Conservation (phyloP, 2,113 vertebrate species). For the Pandion haliaetus region DNA sequence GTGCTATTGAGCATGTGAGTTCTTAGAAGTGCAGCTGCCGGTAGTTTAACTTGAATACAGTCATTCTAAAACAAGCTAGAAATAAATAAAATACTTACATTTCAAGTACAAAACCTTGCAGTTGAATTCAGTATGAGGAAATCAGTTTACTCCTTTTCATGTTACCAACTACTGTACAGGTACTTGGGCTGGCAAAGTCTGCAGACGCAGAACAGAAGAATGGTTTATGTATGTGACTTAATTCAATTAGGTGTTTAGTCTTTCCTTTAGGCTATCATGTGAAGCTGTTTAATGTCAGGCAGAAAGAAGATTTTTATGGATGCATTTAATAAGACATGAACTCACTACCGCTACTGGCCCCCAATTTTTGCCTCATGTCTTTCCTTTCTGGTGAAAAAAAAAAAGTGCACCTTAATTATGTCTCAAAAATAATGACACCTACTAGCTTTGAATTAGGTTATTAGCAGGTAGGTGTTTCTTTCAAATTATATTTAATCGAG, state of each 20-base stretch:
- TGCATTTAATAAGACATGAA: not conserved
- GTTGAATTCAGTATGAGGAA: constrained; percentile 49
- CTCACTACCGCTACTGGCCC: not conserved
- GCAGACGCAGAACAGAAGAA: constrained; percentile 22
- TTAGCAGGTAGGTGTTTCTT: not conserved
- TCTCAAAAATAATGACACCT: not conserved
- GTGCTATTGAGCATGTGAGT: not conserved
- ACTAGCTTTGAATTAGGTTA: not conserved
- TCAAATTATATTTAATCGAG: not conserved
- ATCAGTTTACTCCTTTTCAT: constrained; percentile 63
- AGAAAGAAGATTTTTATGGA: constrained; percentile 32
- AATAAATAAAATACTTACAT: constrained; percentile 94
- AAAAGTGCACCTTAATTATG: not conserved
- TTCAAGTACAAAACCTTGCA: constrained; percentile 84
- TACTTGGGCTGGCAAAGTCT: constrained; percentile 54
- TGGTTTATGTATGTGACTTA: constrained; percentile 20
- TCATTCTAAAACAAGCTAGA: constrained; percentile 53
- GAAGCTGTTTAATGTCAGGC: constrained; percentile 46
- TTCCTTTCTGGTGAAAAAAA: not conserved
- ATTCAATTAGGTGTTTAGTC: constrained; percentile 1
- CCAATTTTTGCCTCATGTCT: not conserved
- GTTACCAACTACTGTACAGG: constrained; percentile 43
- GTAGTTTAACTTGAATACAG: constrained; percentile 8
- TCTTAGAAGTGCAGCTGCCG: not conserved
- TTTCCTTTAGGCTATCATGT: not conserved